Base-by-base conservation (phyloP, 2,113 vertebrate species). In the Hydrochoerus hydrochaeris region DNA sequence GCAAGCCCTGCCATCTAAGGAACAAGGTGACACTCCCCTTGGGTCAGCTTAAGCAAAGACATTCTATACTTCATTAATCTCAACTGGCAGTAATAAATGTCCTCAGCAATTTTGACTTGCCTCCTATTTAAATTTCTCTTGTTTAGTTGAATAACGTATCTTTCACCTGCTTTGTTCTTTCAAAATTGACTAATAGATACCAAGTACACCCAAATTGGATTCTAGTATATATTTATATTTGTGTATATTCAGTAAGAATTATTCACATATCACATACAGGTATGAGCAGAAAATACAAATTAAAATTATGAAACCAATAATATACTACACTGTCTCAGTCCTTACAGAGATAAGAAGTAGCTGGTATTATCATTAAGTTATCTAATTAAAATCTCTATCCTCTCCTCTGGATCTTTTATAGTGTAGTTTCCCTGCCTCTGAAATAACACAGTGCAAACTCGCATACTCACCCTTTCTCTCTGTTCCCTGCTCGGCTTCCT, bases 41-140 rank as follows among this genome's bases (percentile, higher is more conserved):
- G 4, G 85, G 85, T 97, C 84, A 77, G 96, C 96, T 97, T 97
- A 85, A 97, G 92, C 95, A 91, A 97, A 97, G 86, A 86, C 16
- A 52, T 73, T 91, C 96, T 89, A 52, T 65, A 91, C 85, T 97
- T 97, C 90, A 97, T 98, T 98, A 96, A 91, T 97, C 92, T 98
- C 85, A 91, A 90, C 94, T 97, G 94, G 58, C 81, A 98, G 95
- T 95, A 99, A 98, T 99, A 99, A 98, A 98, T 81, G 58, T 96
- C 91, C 78, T 93, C 90, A 41, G 78, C 94, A 97, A 94, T n/a
- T 62, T 97, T 96, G 80, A 92, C 90, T 95, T 86, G 95, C 81
- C 90, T 98, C 94, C 97, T 96, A 58, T 95, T 98, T 97, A 97
- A 75, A 97, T 97, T 88, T 75, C 41, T 85, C 94, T 97, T 97